A percentile compares a stretch with the other conserved stretches of the same genome.
Evolutionary conservation across 2,113 vertebrate species (phyloP).

Genomic region (Corapipo altera): DNA sequence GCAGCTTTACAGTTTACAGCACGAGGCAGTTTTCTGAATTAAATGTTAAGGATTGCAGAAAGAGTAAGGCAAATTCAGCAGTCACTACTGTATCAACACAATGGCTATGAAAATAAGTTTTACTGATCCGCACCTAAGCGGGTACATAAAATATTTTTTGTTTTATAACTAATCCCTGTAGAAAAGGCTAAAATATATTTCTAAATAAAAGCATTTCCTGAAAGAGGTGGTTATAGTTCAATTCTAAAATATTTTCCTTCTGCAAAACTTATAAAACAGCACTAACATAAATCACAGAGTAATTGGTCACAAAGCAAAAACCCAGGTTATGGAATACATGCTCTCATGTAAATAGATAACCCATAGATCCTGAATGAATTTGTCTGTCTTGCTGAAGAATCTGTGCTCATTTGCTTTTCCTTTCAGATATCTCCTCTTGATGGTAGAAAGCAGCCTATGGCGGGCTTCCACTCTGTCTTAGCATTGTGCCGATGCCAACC

Average conservation of each 20-base stretch:
- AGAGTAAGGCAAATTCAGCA: neutral
- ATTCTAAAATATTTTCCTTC: neutral
- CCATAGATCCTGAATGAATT: neutral
- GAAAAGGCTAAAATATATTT: neutral
- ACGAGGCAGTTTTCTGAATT: neutral
- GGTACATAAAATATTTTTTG: neutral
- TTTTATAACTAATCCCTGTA: neutral
- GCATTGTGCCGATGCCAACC: no score
- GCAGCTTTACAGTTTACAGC: neutral
- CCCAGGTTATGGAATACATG: neutral
- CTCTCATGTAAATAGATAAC: neutral
- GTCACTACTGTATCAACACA: neutral
- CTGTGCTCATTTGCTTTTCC: neutral
- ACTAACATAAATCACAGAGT: neutral
- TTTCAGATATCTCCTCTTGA: neutral
- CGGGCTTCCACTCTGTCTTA: neutral
- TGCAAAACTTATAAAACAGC: neutral
- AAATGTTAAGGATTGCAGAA: neutral
- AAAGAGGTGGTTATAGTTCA: neutral
- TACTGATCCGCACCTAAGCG: neutral
- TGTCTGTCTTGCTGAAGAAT: neutral
- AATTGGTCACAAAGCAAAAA: neutral
- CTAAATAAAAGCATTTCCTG: neutral
- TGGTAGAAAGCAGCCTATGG: neutral
- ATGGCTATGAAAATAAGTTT: neutral